Evolutionary conservation across 2,797 vertebrate species (phyloP), one percentile per base, ranked within the genome.

Genomic region (Gouania willdenowi): DNA sequence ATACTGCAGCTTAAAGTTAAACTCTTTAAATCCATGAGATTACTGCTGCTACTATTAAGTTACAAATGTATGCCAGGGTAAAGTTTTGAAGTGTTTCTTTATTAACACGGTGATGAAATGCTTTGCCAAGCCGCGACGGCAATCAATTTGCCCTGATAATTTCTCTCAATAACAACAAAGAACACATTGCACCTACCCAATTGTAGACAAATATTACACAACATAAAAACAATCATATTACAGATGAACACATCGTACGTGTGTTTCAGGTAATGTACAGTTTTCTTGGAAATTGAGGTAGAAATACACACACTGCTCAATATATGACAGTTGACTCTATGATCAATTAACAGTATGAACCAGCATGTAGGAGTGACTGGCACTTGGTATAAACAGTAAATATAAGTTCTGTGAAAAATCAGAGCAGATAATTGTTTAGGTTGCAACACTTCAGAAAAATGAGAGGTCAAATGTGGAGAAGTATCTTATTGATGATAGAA

Each of bases 251-350:
- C 50, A 52, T 44, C 38, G 45, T 37, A 59, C 37, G 37, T 55
- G 54, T 65, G 44, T 76, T 61, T 12, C 26, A 37, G 64, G 26
- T 14, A 63, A 67, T 59, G 31, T 66, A 69, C 62, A 66, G 45
- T 71, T 46, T 57, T 66, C 40, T 76, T 50, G 58, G 69, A 81
- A 81, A 64, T 72, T 39, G 77, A 88, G 84, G 84, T 87, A 88
- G 86, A 87, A 79, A 84, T 81, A 60, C 62, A 66, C 70, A 77
- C 45, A 59, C 48, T 66, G 66, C 54, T 77, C 13, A 6, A 58
- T 41, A 57, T 51, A 60, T 66, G 50, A 57, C 38, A 32, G 76
- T 28, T 69, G 60, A 77, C 54, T n/a, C n/a, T n/a, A n/a, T n/a
- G n/a, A n/a, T n/a, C n/a, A n/a, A n/a, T n/a, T n/a, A n/a, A n/a